phyloP scores from a whole-genome alignment of 2,113 vertebrate genomes.

The Xenotilapia caudafasciata region DNA sequence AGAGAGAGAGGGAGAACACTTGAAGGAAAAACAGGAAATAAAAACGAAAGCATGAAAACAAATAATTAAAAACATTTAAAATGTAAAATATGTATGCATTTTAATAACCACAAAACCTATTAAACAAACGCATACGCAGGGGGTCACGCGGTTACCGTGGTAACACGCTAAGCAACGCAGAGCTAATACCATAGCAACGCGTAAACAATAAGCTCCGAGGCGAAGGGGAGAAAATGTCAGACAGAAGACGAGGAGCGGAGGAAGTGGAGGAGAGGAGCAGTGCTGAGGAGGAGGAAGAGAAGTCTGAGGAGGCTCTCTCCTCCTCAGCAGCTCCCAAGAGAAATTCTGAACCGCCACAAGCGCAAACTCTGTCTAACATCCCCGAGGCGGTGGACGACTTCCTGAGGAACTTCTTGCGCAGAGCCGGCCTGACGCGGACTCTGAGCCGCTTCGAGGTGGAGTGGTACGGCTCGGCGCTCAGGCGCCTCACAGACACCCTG shows the following conservation, averaged over 20 bases:
- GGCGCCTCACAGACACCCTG: background rate
- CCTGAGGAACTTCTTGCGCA: slow-evolving; percentile 84
- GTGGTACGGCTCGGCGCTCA: slow-evolving; percentile 78
- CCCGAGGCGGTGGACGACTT: slow-evolving; percentile 84
- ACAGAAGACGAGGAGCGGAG: background rate
- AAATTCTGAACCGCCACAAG: background rate
- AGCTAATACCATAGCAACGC: background rate
- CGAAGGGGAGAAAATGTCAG: background rate
- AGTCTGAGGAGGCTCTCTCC: background rate
- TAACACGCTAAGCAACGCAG: background rate
- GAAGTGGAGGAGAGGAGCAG: background rate
- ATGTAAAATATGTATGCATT: background rate
- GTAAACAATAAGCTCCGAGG: background rate
- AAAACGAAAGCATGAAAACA: background rate
- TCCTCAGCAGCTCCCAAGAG: background rate
- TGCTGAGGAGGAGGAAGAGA: background rate
- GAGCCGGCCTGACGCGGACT: slow-evolving; percentile 80
- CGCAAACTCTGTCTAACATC: background rate
- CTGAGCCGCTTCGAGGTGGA: slow-evolving; percentile 85
- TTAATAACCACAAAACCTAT: background rate
- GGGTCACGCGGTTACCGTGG: background rate
- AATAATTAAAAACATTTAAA: background rate
- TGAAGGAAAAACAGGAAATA: background rate
- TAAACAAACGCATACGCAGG: background rate
- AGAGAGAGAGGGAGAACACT: accelerated